Base-by-base conservation (phyloP, 2,113 vertebrate genomes). In the Mesocricetus auratus region DNA sequence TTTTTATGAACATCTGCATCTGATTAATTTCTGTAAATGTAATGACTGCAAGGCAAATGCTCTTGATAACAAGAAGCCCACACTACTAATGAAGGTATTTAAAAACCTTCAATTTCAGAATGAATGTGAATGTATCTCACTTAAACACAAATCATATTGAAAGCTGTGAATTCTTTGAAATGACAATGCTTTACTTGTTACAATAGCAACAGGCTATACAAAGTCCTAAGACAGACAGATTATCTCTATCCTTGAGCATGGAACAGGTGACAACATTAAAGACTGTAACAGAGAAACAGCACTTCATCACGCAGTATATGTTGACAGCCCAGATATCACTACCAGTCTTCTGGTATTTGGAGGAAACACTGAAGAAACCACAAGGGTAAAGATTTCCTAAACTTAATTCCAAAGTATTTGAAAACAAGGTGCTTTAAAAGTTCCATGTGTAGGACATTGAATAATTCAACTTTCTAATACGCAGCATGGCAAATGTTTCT, bases 301-400 rank as follows among this genome's bases (percentile, higher is more conserved):
- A 2, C 98, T 99, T 92, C 99, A 99, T 97, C 96, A 99, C 45
- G 98, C 99, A 69, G 98, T 98, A 24, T 78, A 96, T 26, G 98
- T 98, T 97, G 97, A 98, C 3, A 98, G 97, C 1, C 15, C 96
- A 1, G 39, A 98, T 26, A 86, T 99, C 31, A 98, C 97, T 4
- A 83, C 88, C 50, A 97, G 98, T 42, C 98, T 99, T 36, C 97
- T 99, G 81, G 97, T 98, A 47, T 96, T 99, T 33, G 95, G 98
- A 7, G 99, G 99, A 19, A 78, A 98, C 86, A 98, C 99, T 82
- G 98, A 99, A 94, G 98, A 98, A 8, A 97, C 96, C 78, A 99
- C 99, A 97, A 99, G 99, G 99, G 99, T 99, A 96, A 9, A 58
- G 1, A 53, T 26, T 0, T 26, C 47, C 6, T 11, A 42, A 39